Base-by-base conservation (phyloP, 2,888 invertebrate genomes). In the Sarcophaga carnaria region DNA sequence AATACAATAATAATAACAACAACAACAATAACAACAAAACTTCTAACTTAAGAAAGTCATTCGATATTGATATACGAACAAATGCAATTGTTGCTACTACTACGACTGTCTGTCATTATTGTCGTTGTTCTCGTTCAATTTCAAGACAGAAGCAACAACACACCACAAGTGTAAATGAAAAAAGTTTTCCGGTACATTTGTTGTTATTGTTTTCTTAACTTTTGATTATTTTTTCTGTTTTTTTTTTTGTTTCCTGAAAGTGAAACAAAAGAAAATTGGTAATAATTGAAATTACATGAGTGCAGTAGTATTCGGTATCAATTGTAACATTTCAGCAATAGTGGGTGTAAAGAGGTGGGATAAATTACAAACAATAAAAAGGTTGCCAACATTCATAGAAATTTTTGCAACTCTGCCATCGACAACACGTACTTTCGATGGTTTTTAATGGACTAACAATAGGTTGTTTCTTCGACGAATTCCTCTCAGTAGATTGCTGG, bases 271-370 rank as follows among this genome's bases (percentile, higher is more conserved):
- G 72, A 54, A 83, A 86, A 80, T 83, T 63, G 80, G 59, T 80
- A 83, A 86, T 91, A 91, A 91, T 91, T 91, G 91, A 91, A 91
- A 91, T 91, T 91, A 92, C 91, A 91, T 91, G 91, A 91, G 90
- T 90, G 90, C 91, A 91, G 90, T 17, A 54, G 54, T 17, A 54
- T 54, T 17, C 4, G 17, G 17, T 90, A 85, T 72, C 82, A 76
- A 77, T 71, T 76, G 62, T 60, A 49, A 2, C 62, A 67, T 71
- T 71, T 81, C 64, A 54, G 25, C 22, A 77, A 54, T 47, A 20
- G 67, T 63, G 54, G 69, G 79, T 60, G 77, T 54, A 54, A 54
- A 17, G 54, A 14, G 54, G 17, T 17, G 54, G 8, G 17, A 0
- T 54, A 12, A 14, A 17, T 54, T 54, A 0, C 5, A 54, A 54